Evolutionary conservation across 2,888 invertebrate species (phyloP).

Genomic region (Ischnus inquisitorius): DNA sequence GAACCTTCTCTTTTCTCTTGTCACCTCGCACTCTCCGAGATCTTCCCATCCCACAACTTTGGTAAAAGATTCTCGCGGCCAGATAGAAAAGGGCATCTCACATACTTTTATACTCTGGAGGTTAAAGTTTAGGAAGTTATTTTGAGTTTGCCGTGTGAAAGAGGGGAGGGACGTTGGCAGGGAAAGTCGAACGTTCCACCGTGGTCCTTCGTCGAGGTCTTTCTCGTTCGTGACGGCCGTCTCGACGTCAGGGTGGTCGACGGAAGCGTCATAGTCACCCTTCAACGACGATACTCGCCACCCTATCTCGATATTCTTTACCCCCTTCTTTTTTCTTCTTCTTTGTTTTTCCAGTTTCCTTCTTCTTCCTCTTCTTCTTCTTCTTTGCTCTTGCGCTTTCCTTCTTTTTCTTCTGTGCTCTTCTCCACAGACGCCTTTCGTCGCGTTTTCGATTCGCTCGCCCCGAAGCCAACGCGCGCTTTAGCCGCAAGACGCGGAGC

Average conservation of each 20-base stretch:
- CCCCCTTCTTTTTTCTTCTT: constrained; percentile 57
- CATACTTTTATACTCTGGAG: constrained; percentile 80
- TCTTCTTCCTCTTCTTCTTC: constrained; percentile 41
- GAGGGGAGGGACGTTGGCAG: constrained; percentile 14
- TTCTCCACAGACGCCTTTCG: constrained; percentile 40
- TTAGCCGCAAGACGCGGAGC: constrained; percentile 43
- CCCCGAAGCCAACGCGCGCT: constrained; percentile 60
- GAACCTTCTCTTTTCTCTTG: constrained; percentile 30
- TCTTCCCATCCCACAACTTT: neutral
- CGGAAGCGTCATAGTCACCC: constrained; percentile 79
- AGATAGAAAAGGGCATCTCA: constrained; percentile 81
- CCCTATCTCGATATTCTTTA: constrained; percentile 65
- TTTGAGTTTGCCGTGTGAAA: constrained; percentile 77
- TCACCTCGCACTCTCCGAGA: constrained; percentile 60
- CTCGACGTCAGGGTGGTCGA: constrained; percentile 77
- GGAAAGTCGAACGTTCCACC: constrained; percentile 28
- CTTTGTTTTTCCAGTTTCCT: constrained; percentile 40
- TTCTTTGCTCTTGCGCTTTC: constrained; percentile 43
- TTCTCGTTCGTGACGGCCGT: constrained; percentile 34
- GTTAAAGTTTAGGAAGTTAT: constrained; percentile 83
- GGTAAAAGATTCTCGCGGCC: constrained; percentile 76
- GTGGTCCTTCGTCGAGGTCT: constrained; percentile 25
- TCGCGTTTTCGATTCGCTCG: constrained; percentile 61
- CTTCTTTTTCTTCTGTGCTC: constrained; percentile 16
- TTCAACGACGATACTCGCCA: constrained; percentile 70